A percentile compares a stretch with the other conserved stretches of the same genome.
Evolutionary conservation across 2,797 vertebrate species (phyloP).

Genomic region (Delichon dasypus): DNA sequence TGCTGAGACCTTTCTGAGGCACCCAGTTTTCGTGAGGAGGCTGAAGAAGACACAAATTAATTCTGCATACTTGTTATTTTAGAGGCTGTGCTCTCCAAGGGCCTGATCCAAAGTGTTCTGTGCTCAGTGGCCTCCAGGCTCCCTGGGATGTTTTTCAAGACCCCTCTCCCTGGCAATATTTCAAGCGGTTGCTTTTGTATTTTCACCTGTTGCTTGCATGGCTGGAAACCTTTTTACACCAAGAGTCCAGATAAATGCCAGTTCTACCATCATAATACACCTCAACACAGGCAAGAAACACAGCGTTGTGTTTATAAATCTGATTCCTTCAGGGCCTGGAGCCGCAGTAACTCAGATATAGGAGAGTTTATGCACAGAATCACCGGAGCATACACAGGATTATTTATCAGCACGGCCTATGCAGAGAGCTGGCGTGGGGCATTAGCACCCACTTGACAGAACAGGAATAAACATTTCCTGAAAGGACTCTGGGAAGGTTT

Average conservation of each 20-base stretch:
- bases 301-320: neutral
- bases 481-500: neutral
- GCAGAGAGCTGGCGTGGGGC: neutral
- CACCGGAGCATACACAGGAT: neutral
- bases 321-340: neutral
- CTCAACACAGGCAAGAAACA: constrained; percentile 15
- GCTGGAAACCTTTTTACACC: constrained; percentile 16
- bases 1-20: neutral
- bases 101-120: neutral
- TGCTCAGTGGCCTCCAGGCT: neutral
- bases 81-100: neutral
- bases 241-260: constrained; percentile 12
- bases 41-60: neutral
- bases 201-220: neutral
- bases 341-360: neutral
- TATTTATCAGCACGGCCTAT: constrained; percentile 16
- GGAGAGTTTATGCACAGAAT: constrained; percentile 5
- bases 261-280: neutral
- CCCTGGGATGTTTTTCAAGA: neutral
- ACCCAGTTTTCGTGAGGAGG: neutral
- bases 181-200: neutral
- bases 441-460: constrained; percentile 19
- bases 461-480: constrained; percentile 36
- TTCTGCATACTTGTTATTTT: neutral
- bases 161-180: neutral